Percentiles rank a stretch among this genome's conserved stretches.
Conservation (phyloP, 2,113 vertebrate genomes). For the Gymnobelideus leadbeateri region DNA sequence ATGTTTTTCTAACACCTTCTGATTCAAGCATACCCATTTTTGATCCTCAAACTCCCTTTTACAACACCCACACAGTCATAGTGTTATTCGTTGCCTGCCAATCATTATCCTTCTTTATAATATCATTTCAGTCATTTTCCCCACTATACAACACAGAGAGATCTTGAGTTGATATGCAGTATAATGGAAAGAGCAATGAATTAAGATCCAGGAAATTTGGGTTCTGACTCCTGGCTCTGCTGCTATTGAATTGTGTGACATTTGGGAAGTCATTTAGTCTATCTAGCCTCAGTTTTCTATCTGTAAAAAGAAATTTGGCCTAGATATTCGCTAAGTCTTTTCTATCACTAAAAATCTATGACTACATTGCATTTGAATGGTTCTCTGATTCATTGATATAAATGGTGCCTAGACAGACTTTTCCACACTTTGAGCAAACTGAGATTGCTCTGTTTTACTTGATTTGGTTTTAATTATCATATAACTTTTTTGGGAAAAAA, state of each 20-base stretch:
- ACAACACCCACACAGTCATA: neutral
- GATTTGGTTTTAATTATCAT: neutral
- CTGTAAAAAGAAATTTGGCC: neutral
- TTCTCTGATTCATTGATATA: constrained; percentile 12
- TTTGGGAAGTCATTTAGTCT: neutral
- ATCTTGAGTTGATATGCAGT: constrained; percentile 10
- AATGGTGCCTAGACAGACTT: neutral
- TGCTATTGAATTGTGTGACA: neutral
- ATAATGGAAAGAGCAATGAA: neutral
- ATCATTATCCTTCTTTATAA: constrained; percentile 37
- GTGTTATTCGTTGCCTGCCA: neutral
- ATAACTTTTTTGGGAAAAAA: neutral
- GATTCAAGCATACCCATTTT: constrained; percentile 3
- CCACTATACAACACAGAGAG: neutral
- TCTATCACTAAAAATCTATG: neutral
- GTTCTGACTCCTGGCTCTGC: neutral
- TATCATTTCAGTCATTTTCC: neutral
- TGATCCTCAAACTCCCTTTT: neutral
- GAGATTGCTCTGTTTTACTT: constrained; percentile 15
- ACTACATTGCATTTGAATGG: neutral
- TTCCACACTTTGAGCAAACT: neutral
- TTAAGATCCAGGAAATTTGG: constrained; percentile 9
- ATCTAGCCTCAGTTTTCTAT: neutral
- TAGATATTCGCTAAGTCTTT: neutral
- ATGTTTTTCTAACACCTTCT: constrained; percentile 9